A percentile compares a stretch with the other conserved stretches of the same genome.
These are phyloP conservation scores for Sminthurides aquaticus DNA, from an alignment of 2,888 invertebrate species.

Conservation along the genomic window DNA sequence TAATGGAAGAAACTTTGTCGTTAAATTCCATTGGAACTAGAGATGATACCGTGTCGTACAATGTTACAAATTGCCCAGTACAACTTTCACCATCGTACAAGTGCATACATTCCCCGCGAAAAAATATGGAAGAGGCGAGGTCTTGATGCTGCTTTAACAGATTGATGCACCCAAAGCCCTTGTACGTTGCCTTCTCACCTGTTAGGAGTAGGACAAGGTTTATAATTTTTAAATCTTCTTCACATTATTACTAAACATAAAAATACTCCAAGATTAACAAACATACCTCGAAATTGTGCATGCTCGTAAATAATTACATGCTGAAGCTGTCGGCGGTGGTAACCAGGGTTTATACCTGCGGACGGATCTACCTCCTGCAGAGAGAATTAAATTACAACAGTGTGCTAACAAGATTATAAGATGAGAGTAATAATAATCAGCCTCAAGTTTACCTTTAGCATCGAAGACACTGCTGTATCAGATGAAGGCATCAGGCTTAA, in stretches of 20 bases:
- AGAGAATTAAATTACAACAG: neutral
- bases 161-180: constrained; percentile 2
- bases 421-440: too few species aligned
- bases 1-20: constrained; percentile 4
- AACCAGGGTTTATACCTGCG: neutral
- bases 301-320: constrained; percentile 1
- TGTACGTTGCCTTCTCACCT: neutral
- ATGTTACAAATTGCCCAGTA: neutral
- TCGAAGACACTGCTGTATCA: too few species aligned
- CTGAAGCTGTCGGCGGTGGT: neutral
- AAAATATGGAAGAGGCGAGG: neutral
- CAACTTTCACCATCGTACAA: constrained; percentile 7
- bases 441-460: too few species aligned
- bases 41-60: neutral
- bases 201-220: neutral
- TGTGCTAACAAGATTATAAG: too few species aligned
- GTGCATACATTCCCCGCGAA: neutral
- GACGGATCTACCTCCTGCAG: neutral
- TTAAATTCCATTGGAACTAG: neutral
- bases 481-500: too few species aligned
- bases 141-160: constrained; percentile 1
- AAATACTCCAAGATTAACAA: neutral
- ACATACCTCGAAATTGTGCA: neutral
- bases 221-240: neutral
- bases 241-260: too few species aligned